Evolutionary conservation across 1,140 invertebrate genomes (phyloP), one percentile per base, ranked within the genome.

Genomic region (Aphidius gifuensis): DNA sequence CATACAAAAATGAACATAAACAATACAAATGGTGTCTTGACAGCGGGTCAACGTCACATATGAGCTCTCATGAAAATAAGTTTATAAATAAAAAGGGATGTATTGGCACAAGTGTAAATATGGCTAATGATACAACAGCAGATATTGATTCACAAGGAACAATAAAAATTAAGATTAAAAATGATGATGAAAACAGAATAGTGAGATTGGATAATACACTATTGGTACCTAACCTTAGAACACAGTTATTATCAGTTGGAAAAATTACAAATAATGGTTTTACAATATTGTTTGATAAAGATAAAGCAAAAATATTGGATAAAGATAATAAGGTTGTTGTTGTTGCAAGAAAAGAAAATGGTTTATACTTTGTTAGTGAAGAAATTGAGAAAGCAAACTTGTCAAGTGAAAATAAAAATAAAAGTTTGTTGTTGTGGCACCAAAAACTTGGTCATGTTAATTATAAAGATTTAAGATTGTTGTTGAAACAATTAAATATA

Each of bases 191-290:
- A 8, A 9, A 53, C 38, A 62, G 51, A 44, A 32, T 58, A 9
- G 49, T 73, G 11, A 54, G 61, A 8, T 62, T 71, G 5, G 16
- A 55, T 6, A 48, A 71, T 57, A 65, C 67, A 8, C 60, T 71
- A 47, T 69, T 60, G 60, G 69, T 71, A n/a, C 66, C 67, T 9
- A 65, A 71, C 39, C 61, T 73, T 9, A 61, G 66, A 43, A 58
- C 62, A 4, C 69, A 73, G 60, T 63, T 69, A 39, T 49, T 71
- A 23, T 73, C 69, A 47, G 67, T 73, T 42, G 53, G 60, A 9
- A 73, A 65, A 64, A 69, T 67, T 11, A 51, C 65, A 11, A 58
- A 67, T 38, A 64, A 64, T 55, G 66, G 60, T 38, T 49, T 64
- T 40, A 55, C 54, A 43, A 45, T 76, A 3, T 44, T 23, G 5